Evolutionary conservation across 2,113 vertebrate genomes (phyloP).

Genomic region (Hippocampus zosterae): DNA sequence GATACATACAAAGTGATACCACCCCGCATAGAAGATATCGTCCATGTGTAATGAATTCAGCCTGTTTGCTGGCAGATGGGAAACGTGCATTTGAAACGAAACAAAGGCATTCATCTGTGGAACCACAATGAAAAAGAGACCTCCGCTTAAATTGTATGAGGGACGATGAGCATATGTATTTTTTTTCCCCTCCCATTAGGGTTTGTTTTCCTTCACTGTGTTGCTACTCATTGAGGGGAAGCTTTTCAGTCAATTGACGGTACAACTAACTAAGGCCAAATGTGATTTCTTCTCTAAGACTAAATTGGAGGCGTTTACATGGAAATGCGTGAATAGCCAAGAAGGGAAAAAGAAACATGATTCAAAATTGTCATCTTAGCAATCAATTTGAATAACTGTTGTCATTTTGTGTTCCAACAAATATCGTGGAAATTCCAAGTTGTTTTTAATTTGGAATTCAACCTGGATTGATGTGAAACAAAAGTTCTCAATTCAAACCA

Average conservation of each 20-base stretch:
- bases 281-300: conserved; percentile 38
- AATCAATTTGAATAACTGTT: not conserved
- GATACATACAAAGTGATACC: conserved; percentile 20
- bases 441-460: too few species aligned
- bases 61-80: conserved; percentile 78
- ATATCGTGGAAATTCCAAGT: too few species aligned
- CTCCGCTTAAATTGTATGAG: conserved; percentile 60
- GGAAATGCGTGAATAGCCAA: conserved; percentile 25
- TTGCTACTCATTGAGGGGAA: conserved; percentile 48
- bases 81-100: conserved; percentile 74
- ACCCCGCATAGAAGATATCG: not conserved
- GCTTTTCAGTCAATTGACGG: conserved; percentile 59
- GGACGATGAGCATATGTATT: conserved; percentile 71
- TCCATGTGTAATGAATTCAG: conserved; percentile 69
- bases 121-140: conserved; percentile 66
- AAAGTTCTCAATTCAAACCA: too few species aligned
- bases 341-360: conserved; percentile 8
- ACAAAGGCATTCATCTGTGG: conserved; percentile 80
- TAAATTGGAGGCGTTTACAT: conserved; percentile 33
- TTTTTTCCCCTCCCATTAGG: conserved; percentile 48
- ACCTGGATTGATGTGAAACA: too few species aligned
- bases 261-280: conserved; percentile 56
- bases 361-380: too few species aligned
- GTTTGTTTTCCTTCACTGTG: conserved; percentile 55
- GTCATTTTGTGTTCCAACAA: not conserved